These are phyloP conservation scores for Meloidogyne floridensis DNA, from an alignment of 1,140 invertebrate species.

Conservation along the genomic window DNA sequence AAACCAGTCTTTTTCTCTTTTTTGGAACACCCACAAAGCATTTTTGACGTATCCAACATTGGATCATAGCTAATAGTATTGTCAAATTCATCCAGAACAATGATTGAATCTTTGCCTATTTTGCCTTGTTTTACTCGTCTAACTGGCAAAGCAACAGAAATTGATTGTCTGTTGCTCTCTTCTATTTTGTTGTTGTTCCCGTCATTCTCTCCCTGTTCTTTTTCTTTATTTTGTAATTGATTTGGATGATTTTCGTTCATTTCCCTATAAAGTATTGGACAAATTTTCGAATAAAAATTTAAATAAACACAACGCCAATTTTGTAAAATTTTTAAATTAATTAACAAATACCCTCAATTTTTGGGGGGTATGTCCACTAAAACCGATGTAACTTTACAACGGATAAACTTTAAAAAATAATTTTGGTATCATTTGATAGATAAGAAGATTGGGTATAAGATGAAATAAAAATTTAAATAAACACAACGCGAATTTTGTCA, in stretches of 20 bases:
- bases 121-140: conserved; percentile 28
- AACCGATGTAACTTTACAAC: too few relatives aligned
- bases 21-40: not conserved
- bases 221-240: conserved; percentile 8
- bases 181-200: not conserved
- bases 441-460: too few relatives aligned
- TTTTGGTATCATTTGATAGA: too few relatives aligned
- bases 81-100: conserved; percentile 30
- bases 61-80: conserved; percentile 25
- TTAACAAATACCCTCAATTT: too few relatives aligned
- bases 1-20: not conserved
- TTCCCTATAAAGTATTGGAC: not conserved
- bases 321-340: not conserved
- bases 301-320: not conserved
- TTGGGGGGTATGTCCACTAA: too few relatives aligned
- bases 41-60: not conserved
- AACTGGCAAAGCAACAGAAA: not conserved
- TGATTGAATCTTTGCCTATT: conserved; percentile 15
- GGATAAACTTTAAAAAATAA: too few relatives aligned
- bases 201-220: not conserved
- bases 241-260: not conserved
- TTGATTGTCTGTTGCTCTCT: not conserved
- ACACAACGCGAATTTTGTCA: too few relatives aligned
- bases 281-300: not conserved
- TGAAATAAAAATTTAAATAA: too few relatives aligned